Conservation (phyloP, 1,140 invertebrate species). For the fruit fly (Drosophila melanogaster) region Release_6_plus_ISO1_MT NC_004354.4:13907501-13908000, state of each 20-base stretch:
- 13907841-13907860: conserved; percentile 71
- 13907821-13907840: conserved; percentile 60
- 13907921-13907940: not conserved
- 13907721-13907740: conserved; percentile 76
- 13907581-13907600: conserved; percentile 80
- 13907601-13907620: conserved; percentile 70
- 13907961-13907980: conserved; percentile 56
- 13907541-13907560: conserved; percentile 77
- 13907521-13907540: conserved; percentile 81
- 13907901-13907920: conserved; percentile 38
- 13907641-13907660: conserved; percentile 49
- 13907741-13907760: conserved; percentile 81
- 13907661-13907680: conserved; percentile 64
- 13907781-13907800: conserved; percentile 50
- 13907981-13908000: conserved; percentile 43
- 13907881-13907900: conserved; percentile 43
- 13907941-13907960: conserved; percentile 22
- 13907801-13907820: conserved; percentile 56
- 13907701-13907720: conserved; percentile 61
- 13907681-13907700: conserved; percentile 43
- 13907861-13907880: conserved; percentile 68
- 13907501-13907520: conserved; percentile 63
- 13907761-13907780: conserved; percentile 53
- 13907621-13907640: conserved; percentile 45
- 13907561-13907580: conserved; percentile 82